Evolutionary conservation across 2,888 invertebrate species (phyloP).

Genomic region (Lithophane socia): DNA sequence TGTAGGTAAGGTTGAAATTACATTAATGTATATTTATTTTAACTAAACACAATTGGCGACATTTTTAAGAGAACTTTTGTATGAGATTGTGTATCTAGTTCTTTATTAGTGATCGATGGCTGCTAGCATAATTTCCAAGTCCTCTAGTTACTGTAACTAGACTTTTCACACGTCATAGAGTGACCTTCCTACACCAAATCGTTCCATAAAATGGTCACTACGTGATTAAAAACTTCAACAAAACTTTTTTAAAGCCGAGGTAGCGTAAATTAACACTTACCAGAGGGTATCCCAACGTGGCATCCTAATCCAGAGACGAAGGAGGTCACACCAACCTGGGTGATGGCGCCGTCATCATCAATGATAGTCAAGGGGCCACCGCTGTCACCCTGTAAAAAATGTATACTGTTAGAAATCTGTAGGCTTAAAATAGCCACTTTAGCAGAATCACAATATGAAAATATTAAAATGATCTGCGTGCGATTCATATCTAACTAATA

Average conservation of each 20-base stretch:
- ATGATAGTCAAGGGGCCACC: conserved; percentile 79
- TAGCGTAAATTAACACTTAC: conserved; percentile 64
- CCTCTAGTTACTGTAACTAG: not conserved
- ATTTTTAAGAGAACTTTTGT: no score
- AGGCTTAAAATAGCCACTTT: no score
- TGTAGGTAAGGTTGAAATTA: no score
- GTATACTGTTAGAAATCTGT: not conserved
- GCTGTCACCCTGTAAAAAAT: conserved; percentile 80
- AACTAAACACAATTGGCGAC: no score
- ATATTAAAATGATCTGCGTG: no score
- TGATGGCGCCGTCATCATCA: conserved; percentile 74
- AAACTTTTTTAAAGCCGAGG: not conserved
- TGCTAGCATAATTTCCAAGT: not conserved
- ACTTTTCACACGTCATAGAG: not conserved
- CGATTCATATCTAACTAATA: no score
- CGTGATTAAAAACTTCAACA: not conserved
- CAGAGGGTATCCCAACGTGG: conserved; percentile 79
- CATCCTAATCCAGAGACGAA: conserved; percentile 82
- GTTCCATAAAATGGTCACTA: not conserved
- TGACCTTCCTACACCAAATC: not conserved
- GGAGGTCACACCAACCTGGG: conserved; percentile 80
- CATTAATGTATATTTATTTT: no score
- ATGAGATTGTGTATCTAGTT: no score
- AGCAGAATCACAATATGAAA: no score
- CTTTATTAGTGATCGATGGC: no score